Evolutionary conservation across 2,888 invertebrate species (phyloP), one percentile per base, ranked within the genome.

Genomic region (Choreutis nemorana): DNA sequence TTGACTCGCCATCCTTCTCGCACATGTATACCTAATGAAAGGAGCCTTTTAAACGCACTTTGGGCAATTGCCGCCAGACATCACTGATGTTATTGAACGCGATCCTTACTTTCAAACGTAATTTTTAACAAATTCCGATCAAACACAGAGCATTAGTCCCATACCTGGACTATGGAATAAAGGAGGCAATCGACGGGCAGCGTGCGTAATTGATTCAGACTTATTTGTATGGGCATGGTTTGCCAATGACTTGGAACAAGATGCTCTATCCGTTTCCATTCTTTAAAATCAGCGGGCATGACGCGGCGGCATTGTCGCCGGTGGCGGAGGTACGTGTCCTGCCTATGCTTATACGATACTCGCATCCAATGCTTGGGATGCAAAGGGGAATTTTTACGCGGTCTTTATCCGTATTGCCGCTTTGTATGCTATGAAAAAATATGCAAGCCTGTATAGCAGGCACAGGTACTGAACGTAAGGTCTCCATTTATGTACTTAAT

Each of bases 261-360:
- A 20, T 22, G 22, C 26, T 14, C 48, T 53, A 64, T 68, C 66
- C 68, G 68, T 55, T 63, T 59, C 46, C 52, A 56, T 61, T 62
- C 59, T 64, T 63, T 56, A 53, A 59, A 64, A 52, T 44, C 56
- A 58, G 44, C 41, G 42, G 35, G 47, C 57, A 56, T 66, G 67
- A 64, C 65, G 59, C 44, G 56, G 55, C 53, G 53, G 63, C 52
- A 68, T 66, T 66, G 67, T 68, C 50, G 50, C 51, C 59, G 51
- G 50, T 45, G 34, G 41, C 31, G 40, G n/a, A n/a, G 40, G 45
- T 60, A 66, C 68, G 65, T 67, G 63, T 40, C 45, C 48, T 49
- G 62, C 44, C 51, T 64, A 49, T 48, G 46, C n/a, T n/a, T n/a
- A n/a, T n/a, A n/a, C n/a, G n/a, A n/a, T n/a, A n/a, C n/a, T n/a